These are phyloP conservation scores for Echinometra lucunter DNA, from an alignment of 53 echinoderm and acorn worm species.

Conservation along the genomic window DNA sequence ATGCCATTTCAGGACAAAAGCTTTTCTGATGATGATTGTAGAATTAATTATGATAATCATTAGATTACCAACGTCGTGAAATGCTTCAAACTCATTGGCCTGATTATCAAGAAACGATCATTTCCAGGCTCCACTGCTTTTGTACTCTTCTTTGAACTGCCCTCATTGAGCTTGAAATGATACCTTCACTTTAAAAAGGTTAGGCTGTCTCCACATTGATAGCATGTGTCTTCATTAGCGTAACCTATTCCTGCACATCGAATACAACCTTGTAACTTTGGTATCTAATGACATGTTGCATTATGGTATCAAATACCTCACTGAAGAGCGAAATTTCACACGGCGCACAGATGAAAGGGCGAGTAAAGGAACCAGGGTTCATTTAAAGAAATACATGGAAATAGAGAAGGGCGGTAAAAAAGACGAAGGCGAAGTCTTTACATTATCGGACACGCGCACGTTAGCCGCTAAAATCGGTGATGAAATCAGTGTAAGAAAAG, in stretches of 20 bases:
- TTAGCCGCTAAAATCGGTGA: slow-evolving; percentile 10
- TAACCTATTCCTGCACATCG: slow-evolving; percentile 22
- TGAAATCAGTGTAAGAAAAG: slow-evolving; percentile 21
- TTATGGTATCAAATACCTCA: slow-evolving; percentile 2
- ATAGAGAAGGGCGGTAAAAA: background rate
- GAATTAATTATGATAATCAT: too few species aligned
- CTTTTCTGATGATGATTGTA: too few species aligned
- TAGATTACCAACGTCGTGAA: slow-evolving; percentile 14
- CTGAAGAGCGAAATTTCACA: slow-evolving; percentile 24
- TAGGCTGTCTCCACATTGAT: background rate
- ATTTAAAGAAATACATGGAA: background rate
- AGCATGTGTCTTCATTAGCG: background rate
- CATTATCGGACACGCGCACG: background rate
- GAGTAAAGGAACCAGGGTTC: background rate
- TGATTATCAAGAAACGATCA: background rate
- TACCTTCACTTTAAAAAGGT: background rate
- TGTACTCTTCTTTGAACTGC: background rate
- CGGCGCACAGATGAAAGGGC: background rate
- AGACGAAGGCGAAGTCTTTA: background rate
- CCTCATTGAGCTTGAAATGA: background rate
- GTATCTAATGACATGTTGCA: slow-evolving; percentile 23
- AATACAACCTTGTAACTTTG: slow-evolving; percentile 27
- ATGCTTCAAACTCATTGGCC: background rate
- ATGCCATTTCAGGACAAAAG: background rate
- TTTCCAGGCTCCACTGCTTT: background rate